Percentiles rank a stretch among this genome's conserved stretches.
Evolutionary conservation across 2,113 vertebrate species (phyloP).

Genomic region (Burhinus oedicnemus): DNA sequence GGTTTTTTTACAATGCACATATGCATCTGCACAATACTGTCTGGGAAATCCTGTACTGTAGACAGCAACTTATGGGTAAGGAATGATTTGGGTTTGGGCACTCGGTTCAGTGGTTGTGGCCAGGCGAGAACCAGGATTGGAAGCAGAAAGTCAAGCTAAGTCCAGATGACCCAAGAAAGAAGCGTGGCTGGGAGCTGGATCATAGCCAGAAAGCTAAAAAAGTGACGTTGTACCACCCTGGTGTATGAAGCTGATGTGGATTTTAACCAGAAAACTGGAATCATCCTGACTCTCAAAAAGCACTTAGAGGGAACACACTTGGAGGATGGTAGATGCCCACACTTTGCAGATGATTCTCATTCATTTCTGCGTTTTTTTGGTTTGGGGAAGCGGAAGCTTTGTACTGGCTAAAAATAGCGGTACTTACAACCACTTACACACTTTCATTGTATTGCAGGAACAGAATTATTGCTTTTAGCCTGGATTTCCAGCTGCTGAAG

Average conservation of each 20-base stretch:
- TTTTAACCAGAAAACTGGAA: neutral
- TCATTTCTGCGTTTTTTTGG: neutral
- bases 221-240: neutral
- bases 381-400: conserved; percentile 48
- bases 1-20: neutral
- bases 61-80: neutral
- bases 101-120: neutral
- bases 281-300: neutral
- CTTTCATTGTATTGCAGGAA: neutral
- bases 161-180: neutral
- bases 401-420: conserved; percentile 57
- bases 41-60: neutral
- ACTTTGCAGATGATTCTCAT: neutral
- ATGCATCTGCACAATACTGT: neutral
- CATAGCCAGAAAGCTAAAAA: neutral
- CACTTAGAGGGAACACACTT: neutral
- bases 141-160: neutral
- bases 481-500: conserved; percentile 31
- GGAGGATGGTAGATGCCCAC: neutral
- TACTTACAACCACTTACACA: conserved; percentile 22
- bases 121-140: neutral
- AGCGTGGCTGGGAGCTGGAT: neutral
- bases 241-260: neutral
- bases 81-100: neutral
- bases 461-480: conserved; percentile 2